phyloP scores from a whole-genome alignment of 2,888 invertebrate genomes.

The Sinhomidia bicolor region DNA sequence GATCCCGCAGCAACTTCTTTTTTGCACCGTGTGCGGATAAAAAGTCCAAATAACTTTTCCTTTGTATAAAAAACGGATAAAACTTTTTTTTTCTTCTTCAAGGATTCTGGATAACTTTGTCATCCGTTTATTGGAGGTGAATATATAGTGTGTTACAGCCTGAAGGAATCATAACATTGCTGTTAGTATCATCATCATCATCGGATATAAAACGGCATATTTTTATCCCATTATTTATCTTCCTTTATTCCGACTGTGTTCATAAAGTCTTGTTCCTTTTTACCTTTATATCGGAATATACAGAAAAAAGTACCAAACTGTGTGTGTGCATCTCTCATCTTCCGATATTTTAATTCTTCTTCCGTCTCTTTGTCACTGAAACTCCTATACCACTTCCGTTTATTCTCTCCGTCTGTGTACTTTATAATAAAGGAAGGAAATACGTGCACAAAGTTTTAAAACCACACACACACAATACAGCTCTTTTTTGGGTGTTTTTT shows the following conservation, averaged over 20 bases:
- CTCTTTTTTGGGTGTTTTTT: constrained; percentile 6
- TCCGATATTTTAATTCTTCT: constrained; percentile 34
- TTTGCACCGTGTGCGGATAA: constrained; percentile 1
- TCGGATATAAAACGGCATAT: constrained; percentile 3
- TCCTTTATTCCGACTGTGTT: background rate
- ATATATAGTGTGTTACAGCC: background rate
- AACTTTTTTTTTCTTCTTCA: background rate
- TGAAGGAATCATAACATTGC: constrained; percentile 55
- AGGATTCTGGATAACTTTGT: constrained; percentile 24
- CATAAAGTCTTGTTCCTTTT: background rate
- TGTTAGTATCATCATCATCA: background rate
- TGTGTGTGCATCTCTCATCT: constrained; percentile 1
- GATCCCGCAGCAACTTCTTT: constrained; percentile 19
- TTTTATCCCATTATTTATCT: constrained; percentile 35
- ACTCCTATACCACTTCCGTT: constrained; percentile 7
- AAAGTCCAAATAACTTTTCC: constrained; percentile 9
- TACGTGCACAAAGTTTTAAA: background rate
- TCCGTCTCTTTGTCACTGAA: constrained; percentile 19
- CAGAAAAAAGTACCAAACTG: constrained; percentile 34
- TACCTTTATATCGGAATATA: constrained; percentile 1
- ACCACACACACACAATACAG: background rate
- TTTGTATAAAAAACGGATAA: constrained; percentile 21
- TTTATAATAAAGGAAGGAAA: background rate
- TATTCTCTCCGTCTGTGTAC: background rate
- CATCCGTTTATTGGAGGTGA: constrained; percentile 18